Evolutionary conservation across 2,797 vertebrate genomes (phyloP).

Genomic region (Myotis planiceps): DNA sequence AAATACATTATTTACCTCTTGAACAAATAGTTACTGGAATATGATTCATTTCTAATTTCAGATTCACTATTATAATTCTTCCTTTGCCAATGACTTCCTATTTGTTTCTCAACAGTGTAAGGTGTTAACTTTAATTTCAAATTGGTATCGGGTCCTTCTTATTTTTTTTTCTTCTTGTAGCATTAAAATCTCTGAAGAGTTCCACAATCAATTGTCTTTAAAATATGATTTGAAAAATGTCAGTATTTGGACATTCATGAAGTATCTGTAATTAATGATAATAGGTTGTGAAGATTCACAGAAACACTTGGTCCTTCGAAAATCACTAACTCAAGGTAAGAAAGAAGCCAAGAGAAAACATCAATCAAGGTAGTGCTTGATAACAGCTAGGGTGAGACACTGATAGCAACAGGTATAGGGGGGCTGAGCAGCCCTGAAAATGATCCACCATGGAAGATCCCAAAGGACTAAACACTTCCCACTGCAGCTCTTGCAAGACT

Average conservation of each 20-base stretch:
- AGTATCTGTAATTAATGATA: background rate
- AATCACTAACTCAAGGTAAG: background rate
- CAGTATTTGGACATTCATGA: background rate
- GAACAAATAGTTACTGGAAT: background rate
- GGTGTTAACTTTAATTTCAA: conserved; percentile 14
- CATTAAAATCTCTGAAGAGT: background rate
- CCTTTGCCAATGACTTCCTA: background rate
- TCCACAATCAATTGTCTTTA: background rate
- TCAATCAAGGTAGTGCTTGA: background rate
- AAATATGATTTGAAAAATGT: background rate
- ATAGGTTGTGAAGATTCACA: background rate
- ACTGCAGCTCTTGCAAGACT: background rate
- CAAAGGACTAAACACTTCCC: background rate
- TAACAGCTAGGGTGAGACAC: background rate
- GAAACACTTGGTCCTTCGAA: background rate
- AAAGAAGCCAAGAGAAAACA: background rate
- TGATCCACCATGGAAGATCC: background rate
- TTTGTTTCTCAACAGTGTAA: background rate
- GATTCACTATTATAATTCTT: background rate
- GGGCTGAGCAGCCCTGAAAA: background rate
- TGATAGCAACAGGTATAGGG: background rate
- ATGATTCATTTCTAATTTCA: conserved; percentile 35
- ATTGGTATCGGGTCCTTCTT: background rate
- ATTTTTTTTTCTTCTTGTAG: background rate
- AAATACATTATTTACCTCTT: background rate